Evolutionary conservation across 2,888 invertebrate genomes (phyloP), one percentile per base, ranked within the genome.

Genomic region (Furcula furcula): DNA sequence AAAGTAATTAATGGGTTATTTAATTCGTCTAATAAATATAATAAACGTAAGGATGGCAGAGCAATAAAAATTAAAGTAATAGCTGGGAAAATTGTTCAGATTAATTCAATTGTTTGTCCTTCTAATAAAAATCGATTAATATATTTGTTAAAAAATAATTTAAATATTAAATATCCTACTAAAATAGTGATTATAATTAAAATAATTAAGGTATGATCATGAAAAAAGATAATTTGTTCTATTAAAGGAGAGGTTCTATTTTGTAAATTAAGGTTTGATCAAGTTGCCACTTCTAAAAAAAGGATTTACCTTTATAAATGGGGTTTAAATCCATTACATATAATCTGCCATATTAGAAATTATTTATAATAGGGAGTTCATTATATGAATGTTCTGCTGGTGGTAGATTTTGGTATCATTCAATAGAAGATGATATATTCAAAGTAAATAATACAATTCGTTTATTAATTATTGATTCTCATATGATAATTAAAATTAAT

Each of bases 181-280:
- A 91, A 69, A 54, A 88, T 71, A 44, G 90, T 90, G 86, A 92
- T 92, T 85, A 92, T 89, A 51, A 90, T 73, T 73, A 92, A 68
- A 82, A 92, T 90, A 79, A 91, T 66, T 80, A 92, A 58, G 1
- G 90, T 82, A 55, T 91, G 90, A 71, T 92, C 92, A 65, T 92
- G 91, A 58, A 92, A 92, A 65, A 91, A 91, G 62, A 83, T 89
- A 79, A 92, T 79, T 89, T 92, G 91, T 91, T 92, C 91, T 90
- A 93, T 93, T 76, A 92, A 69, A 21, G 91, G 91, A 0, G 92
- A 92, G 27, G 84, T 78, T 55, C 90, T 76, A 81, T 93, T 90
- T 91, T 92, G 92, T 44, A 92, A 69, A 40, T 79, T 80, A 52
- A 91, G 57, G 60, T 86, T 89, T 49, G 90, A 85, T 90, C 91